Percentiles rank a stretch among this genome's conserved stretches.
These are phyloP conservation scores for Bactericera cockerelli DNA, from an alignment of 1,140 invertebrate species.

Conservation along the genomic window DNA sequence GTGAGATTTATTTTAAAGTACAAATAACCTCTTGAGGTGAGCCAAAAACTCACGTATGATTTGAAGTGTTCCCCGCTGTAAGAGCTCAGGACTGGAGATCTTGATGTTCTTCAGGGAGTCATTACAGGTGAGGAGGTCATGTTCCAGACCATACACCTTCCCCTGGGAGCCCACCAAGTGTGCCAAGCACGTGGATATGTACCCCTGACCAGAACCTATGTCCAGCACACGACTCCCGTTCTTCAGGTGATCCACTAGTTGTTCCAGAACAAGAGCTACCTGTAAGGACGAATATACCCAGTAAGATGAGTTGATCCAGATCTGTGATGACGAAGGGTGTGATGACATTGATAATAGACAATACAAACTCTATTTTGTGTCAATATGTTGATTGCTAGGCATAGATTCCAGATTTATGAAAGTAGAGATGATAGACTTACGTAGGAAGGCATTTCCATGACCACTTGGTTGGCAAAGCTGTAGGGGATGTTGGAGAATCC, in stretches of 20 bases:
- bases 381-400: no score
- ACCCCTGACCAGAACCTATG: slow-evolving; percentile 91
- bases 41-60: background rate
- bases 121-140: slow-evolving; percentile 29
- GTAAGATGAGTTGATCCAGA: no score
- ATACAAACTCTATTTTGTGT: no score
- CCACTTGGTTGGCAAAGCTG: background rate
- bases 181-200: slow-evolving; percentile 89
- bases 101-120: background rate
- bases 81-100: background rate
- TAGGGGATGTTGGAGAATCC: background rate
- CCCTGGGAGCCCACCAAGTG: slow-evolving; percentile 66
- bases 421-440: no score
- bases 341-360: no score
- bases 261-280: slow-evolving; percentile 86
- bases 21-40: no score
- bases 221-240: slow-evolving; percentile 72
- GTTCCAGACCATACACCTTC: slow-evolving; percentile 78
- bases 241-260: slow-evolving; percentile 63
- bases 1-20: no score
- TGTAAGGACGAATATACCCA: no score
- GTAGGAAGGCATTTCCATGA: background rate
- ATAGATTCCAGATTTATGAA: no score
- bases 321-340: no score
- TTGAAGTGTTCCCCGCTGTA: background rate